Conservation (phyloP, 2,113 vertebrate genomes). For the Sorex fumeus region DNA sequence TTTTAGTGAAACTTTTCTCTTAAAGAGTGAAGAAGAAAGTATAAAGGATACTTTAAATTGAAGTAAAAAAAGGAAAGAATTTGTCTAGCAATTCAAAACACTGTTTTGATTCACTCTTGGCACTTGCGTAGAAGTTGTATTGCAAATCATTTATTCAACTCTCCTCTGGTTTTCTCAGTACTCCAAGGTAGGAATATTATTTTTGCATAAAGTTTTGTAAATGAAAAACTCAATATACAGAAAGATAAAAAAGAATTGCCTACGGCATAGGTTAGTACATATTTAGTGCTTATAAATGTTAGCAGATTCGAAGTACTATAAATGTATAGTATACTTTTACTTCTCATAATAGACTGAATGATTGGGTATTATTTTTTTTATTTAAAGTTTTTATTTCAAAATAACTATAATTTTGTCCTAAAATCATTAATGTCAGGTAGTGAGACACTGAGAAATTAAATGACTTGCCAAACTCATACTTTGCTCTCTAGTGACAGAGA, state of each 20-base stretch:
- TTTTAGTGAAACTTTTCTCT: constrained; percentile 55
- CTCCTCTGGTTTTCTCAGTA: constrained; percentile 19
- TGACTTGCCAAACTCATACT: not conserved
- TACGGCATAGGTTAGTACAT: not conserved
- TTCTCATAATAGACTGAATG: not conserved
- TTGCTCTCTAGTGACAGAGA: not conserved
- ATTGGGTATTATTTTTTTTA: not conserved
- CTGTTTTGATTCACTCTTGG: constrained; percentile 11
- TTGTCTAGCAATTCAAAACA: constrained; percentile 12
- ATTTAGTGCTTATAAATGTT: not conserved
- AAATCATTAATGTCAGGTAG: constrained; percentile 8
- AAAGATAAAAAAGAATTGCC: not conserved
- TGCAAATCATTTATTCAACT: constrained; percentile 41
- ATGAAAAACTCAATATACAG: constrained; percentile 33
- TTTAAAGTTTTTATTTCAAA: too few relatives aligned
- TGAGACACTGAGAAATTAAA: constrained; percentile 11
- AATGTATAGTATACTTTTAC: not conserved
- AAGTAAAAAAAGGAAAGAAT: constrained; percentile 33
- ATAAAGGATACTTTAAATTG: constrained; percentile 33
- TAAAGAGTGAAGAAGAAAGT: constrained; percentile 29
- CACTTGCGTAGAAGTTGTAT: constrained; percentile 8
- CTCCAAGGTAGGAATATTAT: constrained; percentile 10
- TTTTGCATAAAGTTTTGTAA: constrained; percentile 36
- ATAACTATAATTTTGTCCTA: too few relatives aligned
- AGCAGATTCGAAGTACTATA: not conserved